A percentile compares a stretch with the other conserved stretches of the same genome.
phyloP scores from a whole-genome alignment of 2,797 vertebrate species.

The Parauchenoglanis ngamensis region DNA sequence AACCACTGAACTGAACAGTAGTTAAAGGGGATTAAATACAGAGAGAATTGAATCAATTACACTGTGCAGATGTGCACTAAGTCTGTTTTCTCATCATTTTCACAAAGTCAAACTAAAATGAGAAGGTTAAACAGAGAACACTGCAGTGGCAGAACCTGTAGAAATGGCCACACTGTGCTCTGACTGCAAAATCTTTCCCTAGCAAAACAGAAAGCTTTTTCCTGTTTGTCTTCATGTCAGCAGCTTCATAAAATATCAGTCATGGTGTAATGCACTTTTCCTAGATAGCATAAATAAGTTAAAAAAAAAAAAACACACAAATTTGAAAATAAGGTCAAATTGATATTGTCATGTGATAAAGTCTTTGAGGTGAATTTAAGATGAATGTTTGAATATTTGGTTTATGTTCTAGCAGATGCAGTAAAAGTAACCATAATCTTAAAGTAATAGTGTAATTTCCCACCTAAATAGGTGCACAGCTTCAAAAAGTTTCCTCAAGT shows the following conservation, averaged over 20 bases:
- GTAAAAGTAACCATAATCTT: background rate
- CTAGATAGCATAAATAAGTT: background rate
- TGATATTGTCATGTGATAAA: background rate
- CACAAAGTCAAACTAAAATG: background rate
- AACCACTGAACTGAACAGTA: background rate
- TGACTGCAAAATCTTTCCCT: background rate
- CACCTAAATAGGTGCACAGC: background rate
- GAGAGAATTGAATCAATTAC: background rate
- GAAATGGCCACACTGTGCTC: background rate
- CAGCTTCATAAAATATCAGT: background rate
- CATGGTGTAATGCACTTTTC: background rate
- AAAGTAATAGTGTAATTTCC: too few relatives aligned
- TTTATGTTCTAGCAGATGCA: background rate
- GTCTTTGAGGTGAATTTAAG: background rate
- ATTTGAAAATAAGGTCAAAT: background rate
- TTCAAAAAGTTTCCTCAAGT: background rate
- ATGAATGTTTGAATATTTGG: background rate
- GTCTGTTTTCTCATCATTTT: constrained; percentile 1
- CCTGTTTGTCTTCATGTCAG: background rate
- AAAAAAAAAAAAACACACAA: background rate
- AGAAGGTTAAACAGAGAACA: background rate
- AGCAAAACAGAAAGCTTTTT: background rate
- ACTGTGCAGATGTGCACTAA: background rate
- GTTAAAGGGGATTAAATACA: background rate
- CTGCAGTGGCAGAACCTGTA: background rate